phyloP scores from a whole-genome alignment of 23 tunicate genomes.

The Phallusia fumigata region DNA sequence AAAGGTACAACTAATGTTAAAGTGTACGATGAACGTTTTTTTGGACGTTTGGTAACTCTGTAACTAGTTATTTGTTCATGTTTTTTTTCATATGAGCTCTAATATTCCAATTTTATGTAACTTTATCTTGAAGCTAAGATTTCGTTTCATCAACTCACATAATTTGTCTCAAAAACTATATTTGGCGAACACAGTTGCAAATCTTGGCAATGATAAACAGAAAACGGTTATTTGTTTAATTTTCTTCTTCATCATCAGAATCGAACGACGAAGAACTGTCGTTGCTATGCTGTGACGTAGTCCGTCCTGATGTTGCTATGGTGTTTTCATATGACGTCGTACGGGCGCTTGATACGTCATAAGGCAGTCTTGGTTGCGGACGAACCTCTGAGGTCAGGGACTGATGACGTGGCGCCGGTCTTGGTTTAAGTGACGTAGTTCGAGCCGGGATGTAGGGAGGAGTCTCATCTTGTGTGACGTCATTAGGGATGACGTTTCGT shows the following conservation, averaged over 20 bases:
- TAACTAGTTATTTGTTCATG: too few relatives aligned
- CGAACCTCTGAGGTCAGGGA: neutral
- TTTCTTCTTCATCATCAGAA: neutral
- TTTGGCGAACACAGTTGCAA: too few relatives aligned
- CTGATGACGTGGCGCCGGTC: neutral
- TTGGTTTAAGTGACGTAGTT: conserved; percentile 1
- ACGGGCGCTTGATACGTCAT: neutral
- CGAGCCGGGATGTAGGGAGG: neutral
- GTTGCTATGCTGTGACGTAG: neutral
- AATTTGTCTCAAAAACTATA: too few relatives aligned
- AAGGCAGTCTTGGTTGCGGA: neutral
- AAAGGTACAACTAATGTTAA: neutral
- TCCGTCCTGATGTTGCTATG: neutral
- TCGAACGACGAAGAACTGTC: neutral
- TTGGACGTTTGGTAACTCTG: too few relatives aligned
- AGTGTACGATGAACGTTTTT: neutral
- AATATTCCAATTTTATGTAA: too few relatives aligned
- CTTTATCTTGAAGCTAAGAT: too few relatives aligned
- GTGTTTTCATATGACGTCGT: conserved; percentile 1
- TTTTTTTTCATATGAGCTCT: too few relatives aligned
- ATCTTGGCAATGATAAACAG: too few relatives aligned
- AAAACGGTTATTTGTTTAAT: too few relatives aligned
- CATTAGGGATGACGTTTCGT: neutral
- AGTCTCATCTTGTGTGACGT: neutral
- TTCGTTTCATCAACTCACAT: too few relatives aligned